A percentile compares a stretch with the other conserved stretches of the same genome.
phyloP scores from a whole-genome alignment of 2,797 vertebrate genomes.

The Anguilla pacifica region DNA sequence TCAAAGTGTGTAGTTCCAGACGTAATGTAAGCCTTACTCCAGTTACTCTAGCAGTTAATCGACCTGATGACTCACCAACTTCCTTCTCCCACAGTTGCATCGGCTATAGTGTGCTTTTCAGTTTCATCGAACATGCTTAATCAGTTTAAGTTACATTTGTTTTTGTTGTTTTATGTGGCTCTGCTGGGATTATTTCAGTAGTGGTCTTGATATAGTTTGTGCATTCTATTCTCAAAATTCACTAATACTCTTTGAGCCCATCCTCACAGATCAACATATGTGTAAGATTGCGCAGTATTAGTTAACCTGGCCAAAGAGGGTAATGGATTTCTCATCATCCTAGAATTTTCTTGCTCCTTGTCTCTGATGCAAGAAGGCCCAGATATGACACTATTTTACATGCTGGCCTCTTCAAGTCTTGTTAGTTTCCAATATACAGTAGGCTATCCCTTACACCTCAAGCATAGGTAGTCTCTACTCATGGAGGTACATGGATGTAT shows the following conservation, averaged over 20 bases:
- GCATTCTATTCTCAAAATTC: neutral
- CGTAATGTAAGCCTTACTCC: slow-evolving; percentile 1
- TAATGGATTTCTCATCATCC: neutral
- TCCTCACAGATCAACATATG: neutral
- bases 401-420: neutral
- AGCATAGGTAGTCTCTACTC: neutral
- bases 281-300: neutral
- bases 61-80: neutral
- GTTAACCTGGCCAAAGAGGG: neutral
- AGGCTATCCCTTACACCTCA: neutral
- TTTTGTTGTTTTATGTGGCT: neutral
- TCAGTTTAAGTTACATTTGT: neutral
- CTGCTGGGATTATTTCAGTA: slow-evolving; percentile 19
- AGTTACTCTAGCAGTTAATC: neutral
- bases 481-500: neutral
- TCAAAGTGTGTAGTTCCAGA: neutral
- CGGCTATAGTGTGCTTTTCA: neutral
- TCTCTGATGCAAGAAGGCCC: neutral
- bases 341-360: neutral
- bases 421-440: neutral
- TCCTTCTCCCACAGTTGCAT: neutral
- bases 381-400: neutral
- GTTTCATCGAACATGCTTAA: slow-evolving; percentile 2
- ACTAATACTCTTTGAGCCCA: neutral
- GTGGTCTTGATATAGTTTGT: neutral